phyloP scores from a whole-genome alignment of 2,888 invertebrate species.

The Hoplodrina blanda region DNA sequence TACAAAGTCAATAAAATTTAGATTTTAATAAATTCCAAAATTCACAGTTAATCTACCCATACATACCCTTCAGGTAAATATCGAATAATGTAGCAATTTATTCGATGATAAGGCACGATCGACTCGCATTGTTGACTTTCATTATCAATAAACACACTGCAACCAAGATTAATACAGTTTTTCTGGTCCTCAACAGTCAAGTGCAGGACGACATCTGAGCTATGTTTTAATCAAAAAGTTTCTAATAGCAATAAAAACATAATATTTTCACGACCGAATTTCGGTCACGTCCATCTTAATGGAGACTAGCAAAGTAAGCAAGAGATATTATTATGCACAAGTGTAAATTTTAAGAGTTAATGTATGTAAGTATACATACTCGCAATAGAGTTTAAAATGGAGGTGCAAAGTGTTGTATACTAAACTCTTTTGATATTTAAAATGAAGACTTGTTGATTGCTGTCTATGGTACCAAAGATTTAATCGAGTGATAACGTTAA shows the following conservation, averaged over 20 bases:
- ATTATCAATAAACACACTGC: slow-evolving; percentile 38
- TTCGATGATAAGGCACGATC: slow-evolving; percentile 51
- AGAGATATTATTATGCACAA: too few relatives aligned
- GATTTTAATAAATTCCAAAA: slow-evolving; percentile 17
- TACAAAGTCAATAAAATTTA: slow-evolving; percentile 1
- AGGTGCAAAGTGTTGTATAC: slow-evolving; percentile 3
- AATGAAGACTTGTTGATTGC: not conserved
- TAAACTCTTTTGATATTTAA: not conserved
- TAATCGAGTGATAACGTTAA: too few relatives aligned
- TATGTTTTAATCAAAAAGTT: not conserved
- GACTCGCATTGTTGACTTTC: slow-evolving; percentile 42
- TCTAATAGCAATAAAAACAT: not conserved
- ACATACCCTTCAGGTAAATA: slow-evolving; percentile 26
- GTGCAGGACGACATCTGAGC: slow-evolving; percentile 14
- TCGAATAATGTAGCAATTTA: slow-evolving; percentile 24
- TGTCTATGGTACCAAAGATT: not conserved
- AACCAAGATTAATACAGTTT: slow-evolving; percentile 19
- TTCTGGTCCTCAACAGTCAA: slow-evolving; percentile 29
- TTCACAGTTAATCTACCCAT: slow-evolving; percentile 24
- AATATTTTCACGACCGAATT: too few relatives aligned
- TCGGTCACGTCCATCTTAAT: too few relatives aligned
- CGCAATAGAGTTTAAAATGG: slow-evolving; percentile 3
- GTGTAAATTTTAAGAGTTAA: too few relatives aligned
- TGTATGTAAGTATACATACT: too few relatives aligned
- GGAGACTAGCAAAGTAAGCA: too few relatives aligned